These are phyloP conservation scores for Melanerpes aurifrons DNA, from an alignment of 2,113 vertebrate genomes.

Conservation along the genomic window DNA sequence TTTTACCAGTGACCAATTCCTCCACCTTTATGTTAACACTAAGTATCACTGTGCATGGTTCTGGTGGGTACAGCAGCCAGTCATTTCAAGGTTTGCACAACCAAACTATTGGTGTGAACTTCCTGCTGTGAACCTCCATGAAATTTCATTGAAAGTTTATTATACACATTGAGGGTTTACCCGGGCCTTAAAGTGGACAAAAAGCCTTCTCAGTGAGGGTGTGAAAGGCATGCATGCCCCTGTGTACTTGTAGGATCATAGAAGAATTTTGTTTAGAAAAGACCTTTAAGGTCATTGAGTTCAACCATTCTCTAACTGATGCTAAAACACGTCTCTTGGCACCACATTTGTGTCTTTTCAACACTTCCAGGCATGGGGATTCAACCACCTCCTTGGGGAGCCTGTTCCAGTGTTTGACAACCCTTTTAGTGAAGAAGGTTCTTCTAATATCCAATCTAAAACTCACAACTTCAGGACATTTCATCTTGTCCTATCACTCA, in stretches of 20 bases:
- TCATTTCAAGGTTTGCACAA: not conserved
- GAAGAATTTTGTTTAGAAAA: no score
- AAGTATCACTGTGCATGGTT: not conserved
- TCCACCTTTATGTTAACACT: rapidly evolving
- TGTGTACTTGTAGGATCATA: not conserved
- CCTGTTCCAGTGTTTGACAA: no score
- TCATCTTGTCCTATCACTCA: no score
- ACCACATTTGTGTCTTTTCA: no score
- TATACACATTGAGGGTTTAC: not conserved
- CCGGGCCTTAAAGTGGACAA: not conserved
- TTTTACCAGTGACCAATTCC: not conserved
- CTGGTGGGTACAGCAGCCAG: not conserved
- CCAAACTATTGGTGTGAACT: rapidly evolving
- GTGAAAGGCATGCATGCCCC: not conserved
- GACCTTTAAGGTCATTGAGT: no score
- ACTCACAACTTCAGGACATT: no score
- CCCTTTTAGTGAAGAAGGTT: no score
- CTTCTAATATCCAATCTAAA: no score
- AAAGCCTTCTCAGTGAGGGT: not conserved
- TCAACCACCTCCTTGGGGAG: no score
- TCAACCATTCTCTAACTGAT: no score
- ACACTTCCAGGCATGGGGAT: no score
- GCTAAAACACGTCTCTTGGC: no score
- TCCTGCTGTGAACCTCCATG: rapidly evolving
- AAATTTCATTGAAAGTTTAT: not conserved